Base-by-base conservation (phyloP, 2,797 vertebrate species). In the Phrynocephalus forsythii region DNA sequence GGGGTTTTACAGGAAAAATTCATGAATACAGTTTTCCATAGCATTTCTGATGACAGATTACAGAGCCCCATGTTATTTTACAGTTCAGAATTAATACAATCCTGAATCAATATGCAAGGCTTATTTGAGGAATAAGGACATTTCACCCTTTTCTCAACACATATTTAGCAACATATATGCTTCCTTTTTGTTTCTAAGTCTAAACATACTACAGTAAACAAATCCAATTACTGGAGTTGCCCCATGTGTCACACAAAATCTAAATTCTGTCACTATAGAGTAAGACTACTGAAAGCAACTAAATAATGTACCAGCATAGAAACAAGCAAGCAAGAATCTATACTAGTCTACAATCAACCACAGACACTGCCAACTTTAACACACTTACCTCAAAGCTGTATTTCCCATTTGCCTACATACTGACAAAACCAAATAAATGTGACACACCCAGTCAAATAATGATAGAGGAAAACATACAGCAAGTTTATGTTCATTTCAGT, bases 321-420 rank as follows among this genome's bases (percentile, higher is more conserved):
- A 90, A 87, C 9, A n/a, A 81, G 91, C 91, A 79, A 20, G 66
- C 0, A 83, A 82, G 44, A 82, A 2, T 0, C 90, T 93, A 33
- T 0, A 3, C 92, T 56, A 79, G 6, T 79, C 78, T 85, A 73
- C 56, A 81, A 87, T 13, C 38, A 2, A 81, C 60, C 20, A 28
- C 50, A 1, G 80, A 84, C 69, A 24, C 0, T 2, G 66, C 15
- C 20, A 88, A 0, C 0, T 68, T 5, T 69, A 33, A 50, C 52
- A 48, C 0, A 95, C 98, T 99, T 98, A 99, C 98, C 98, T 99
- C 96, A 90, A 98, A 98, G 97, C 98, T 97, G 97, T 99, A 99
- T 92, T 99, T 97, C 97, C 98, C 98, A 99, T 96, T 98, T 99
- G 94, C 98, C 99, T 96, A 97, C 95, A 95, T 97, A 98, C 98